phyloP scores from a whole-genome alignment of 2,888 invertebrate species.

The Nezara viridula region DNA sequence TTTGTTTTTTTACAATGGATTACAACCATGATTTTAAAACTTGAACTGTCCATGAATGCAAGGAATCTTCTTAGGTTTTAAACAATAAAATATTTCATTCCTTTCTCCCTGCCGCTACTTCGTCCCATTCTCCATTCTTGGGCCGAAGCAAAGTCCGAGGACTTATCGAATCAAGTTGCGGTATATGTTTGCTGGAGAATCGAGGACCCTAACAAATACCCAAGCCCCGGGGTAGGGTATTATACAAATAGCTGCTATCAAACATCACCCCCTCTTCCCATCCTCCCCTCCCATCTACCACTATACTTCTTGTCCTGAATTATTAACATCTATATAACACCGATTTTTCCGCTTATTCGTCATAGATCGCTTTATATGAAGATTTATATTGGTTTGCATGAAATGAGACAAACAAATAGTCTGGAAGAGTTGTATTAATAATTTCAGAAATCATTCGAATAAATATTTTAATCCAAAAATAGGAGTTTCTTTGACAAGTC shows the following conservation, averaged over 20 bases:
- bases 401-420: too few relatives aligned
- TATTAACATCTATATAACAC: constrained; percentile 31
- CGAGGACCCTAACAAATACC: constrained; percentile 43
- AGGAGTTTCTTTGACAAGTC: too few relatives aligned
- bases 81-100: too few relatives aligned
- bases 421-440: too few relatives aligned
- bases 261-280: constrained; percentile 32
- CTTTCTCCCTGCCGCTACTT: too few relatives aligned
- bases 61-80: too few relatives aligned
- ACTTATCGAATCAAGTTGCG: neutral
- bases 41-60: too few relatives aligned
- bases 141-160: neutral
- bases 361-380: neutral
- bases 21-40: too few relatives aligned
- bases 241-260: constrained; percentile 53
- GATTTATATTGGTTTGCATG: neutral
- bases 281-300: neutral
- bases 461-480: too few relatives aligned
- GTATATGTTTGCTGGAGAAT: neutral
- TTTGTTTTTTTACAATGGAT: too few relatives aligned
- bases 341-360: constrained; percentile 35
- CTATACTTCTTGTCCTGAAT: neutral
- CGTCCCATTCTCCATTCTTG: neutral
- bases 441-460: too few relatives aligned
- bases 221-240: constrained; percentile 17